A percentile compares a stretch with the other conserved stretches of the same genome.
These are phyloP conservation scores for Sminthurides aquaticus DNA, from an alignment of 2,888 invertebrate species.

Conservation along the genomic window DNA sequence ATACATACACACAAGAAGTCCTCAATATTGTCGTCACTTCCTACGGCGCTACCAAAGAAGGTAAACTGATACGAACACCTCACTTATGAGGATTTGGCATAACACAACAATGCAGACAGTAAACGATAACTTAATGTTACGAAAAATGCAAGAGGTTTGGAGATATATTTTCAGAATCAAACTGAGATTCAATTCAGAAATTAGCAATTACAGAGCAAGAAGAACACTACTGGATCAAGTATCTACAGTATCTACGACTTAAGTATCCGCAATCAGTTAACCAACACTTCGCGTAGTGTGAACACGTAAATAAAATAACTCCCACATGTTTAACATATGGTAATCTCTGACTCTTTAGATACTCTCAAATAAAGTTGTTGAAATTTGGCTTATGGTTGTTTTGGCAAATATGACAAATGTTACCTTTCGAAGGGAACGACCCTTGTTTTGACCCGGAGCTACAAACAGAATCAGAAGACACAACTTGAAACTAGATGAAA, in stretches of 20 bases:
- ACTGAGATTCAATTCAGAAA: no score
- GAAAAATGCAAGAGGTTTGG: no score
- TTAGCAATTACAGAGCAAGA: not conserved
- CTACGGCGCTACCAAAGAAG: not conserved
- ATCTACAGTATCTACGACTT: not conserved
- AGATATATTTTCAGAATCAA: no score
- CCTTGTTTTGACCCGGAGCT: slow-evolving; percentile 41
- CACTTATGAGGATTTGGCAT: not conserved
- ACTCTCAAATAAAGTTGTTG: not conserved
- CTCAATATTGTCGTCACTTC: no score
- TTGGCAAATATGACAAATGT: slow-evolving; percentile 31
- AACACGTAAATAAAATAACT: not conserved
- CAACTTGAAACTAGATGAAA: slow-evolving; percentile 37
- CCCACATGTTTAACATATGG: no score
- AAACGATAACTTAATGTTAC: no score
- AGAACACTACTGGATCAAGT: not conserved
- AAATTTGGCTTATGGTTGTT: slow-evolving; percentile 15
- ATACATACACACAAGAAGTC: no score
- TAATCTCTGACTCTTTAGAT: no score
- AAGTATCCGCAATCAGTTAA: not conserved
- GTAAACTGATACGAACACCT: not conserved
- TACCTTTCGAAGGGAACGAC: slow-evolving; percentile 44
- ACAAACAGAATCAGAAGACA: slow-evolving; percentile 38
- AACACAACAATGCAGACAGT: not conserved
- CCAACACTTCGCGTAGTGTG: not conserved